Base-by-base conservation (phyloP, 1,140 invertebrate genomes). In the Drosophila yakuba region DNA sequence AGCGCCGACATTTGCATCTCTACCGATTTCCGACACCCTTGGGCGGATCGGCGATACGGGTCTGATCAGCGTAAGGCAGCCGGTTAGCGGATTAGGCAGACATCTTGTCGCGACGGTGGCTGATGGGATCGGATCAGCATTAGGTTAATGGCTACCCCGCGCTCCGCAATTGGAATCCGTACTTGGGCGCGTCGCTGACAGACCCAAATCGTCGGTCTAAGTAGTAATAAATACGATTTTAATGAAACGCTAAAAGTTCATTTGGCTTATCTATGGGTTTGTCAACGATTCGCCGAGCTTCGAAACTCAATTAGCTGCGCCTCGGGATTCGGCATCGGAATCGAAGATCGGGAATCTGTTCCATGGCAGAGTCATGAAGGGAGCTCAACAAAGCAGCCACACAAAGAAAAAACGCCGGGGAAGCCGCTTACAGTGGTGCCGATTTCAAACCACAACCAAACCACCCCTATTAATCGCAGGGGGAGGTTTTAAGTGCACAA, bases 191-290 rank as follows among this genome's bases (percentile, higher is more conserved):
- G n/a, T 5, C 38, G 14, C 25, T 64, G 83, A 86, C 88, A 86
- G 88, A 83, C 71, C 50, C 32, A 8, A 54, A 47, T 69, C 47
- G 52, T 47, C 38, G n/a, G 50, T 25, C 52, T 83, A 83, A 80
- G 79, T 69, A 76, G 80, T 77, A 88, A 88, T 81, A 75, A 85
- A 85, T 85, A 60, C 58, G 56, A 67, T 77, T 83, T 83, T 88
- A 89, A 88, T 88, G 75, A 83, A 88, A 89, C 66, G 51, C 59
- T 63, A 71, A 76, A 60, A 78, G 71, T 68, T 72, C 78, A 60
- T 51, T 52, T 17, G 38, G 61, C 64, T 78, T 82, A 86, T 82
- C 78, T 28, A 3, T 39, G 38, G 38, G 52, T 75, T 51, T 35
- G 60, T 39, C 64, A 67, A 20, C 51, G 38, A 39, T 39, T 23